A percentile compares a stretch with the other conserved stretches of the same genome.
Evolutionary conservation across 2,888 invertebrate genomes (phyloP).

Genomic region (Polia nebulosa): DNA sequence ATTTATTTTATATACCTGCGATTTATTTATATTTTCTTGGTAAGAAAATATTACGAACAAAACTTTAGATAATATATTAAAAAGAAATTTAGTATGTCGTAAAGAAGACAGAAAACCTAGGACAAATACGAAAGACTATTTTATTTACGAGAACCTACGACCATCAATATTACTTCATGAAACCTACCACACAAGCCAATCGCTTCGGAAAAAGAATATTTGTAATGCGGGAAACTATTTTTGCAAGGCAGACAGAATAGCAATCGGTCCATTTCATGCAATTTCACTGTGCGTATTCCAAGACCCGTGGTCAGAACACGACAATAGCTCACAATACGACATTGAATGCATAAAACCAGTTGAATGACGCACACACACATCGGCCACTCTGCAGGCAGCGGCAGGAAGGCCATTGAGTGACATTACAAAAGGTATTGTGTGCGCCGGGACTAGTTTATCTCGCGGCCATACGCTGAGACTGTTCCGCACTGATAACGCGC

Average conservation of each 20-base stretch:
- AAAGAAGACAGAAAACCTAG: not conserved
- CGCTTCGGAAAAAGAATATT: constrained; percentile 28
- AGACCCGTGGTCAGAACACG: constrained; percentile 75
- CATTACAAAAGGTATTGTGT: constrained; percentile 88
- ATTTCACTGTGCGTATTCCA: constrained; percentile 76
- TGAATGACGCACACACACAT: constrained; percentile 74
- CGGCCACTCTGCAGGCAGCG: constrained; percentile 71
- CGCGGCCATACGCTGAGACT: constrained; percentile 78
- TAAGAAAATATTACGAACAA: no score
- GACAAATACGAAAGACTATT: not conserved
- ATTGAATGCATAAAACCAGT: constrained; percentile 84
- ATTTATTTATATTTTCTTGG: not conserved
- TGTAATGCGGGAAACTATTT: constrained; percentile 41
- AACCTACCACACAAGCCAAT: not conserved
- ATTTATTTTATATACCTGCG: no score
- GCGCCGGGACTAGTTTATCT: constrained; percentile 84
- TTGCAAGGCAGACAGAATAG: constrained; percentile 53
- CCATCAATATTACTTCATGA: constrained; percentile 5
- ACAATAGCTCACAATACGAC: constrained; percentile 79
- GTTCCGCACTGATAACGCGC: constrained; percentile 87
- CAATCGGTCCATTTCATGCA: constrained; percentile 70
- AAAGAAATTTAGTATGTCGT: not conserved
- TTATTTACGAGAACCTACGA: constrained; percentile 2
- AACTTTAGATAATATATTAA: not conserved
- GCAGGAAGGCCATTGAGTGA: constrained; percentile 80